Base-by-base conservation (phyloP, 2,888 invertebrate species). In the Acleris holmiana region DNA sequence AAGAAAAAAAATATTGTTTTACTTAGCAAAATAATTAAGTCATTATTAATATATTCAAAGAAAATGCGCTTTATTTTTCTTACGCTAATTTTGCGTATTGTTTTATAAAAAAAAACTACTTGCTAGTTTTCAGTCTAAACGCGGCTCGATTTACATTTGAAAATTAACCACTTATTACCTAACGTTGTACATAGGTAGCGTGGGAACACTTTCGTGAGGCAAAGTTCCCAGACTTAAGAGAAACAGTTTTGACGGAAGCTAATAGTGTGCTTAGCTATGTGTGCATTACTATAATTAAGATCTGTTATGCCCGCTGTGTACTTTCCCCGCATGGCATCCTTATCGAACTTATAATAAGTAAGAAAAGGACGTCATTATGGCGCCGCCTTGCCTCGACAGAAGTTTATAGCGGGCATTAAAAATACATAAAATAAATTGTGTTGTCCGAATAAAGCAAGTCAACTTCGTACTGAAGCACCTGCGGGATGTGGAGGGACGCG, bases 171-270 rank as follows among this genome's bases (percentile, higher is more conserved):
- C 53, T 53, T 47, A 47, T 47, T 40, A 54, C 40, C 21, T 41
- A n/a, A 64, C 51, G 51, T 63, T 63, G 51, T 63, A 47, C 50
- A 46, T 50, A n/a, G n/a, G n/a, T n/a, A 51, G 40, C 56, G 18
- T 13, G 8, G 19, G 23, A 60, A 51, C 50, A 48, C 48, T 48
- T 57, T 58, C 19, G 17, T 18, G 17, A 35, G 51, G 21, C 44
- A 48, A 47, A 53, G 53, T 53, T 57, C 35, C 47, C 47, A 49
- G 25, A 29, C 47, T 57, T 53, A 23, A 51, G 50, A 58, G 53
- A 29, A 17, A 15, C 25, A 48, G 49, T 55, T 54, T 18, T 53
- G 61, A 55, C 10, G 41, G 29, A 35, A 58, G 48, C 18, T 19
- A 55, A 47, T n/a, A 53, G 41, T 15, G 41, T 59, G 64, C 25